These are phyloP conservation scores for Abscondita cerata DNA, from an alignment of 2,888 invertebrate genomes.

Conservation along the genomic window DNA sequence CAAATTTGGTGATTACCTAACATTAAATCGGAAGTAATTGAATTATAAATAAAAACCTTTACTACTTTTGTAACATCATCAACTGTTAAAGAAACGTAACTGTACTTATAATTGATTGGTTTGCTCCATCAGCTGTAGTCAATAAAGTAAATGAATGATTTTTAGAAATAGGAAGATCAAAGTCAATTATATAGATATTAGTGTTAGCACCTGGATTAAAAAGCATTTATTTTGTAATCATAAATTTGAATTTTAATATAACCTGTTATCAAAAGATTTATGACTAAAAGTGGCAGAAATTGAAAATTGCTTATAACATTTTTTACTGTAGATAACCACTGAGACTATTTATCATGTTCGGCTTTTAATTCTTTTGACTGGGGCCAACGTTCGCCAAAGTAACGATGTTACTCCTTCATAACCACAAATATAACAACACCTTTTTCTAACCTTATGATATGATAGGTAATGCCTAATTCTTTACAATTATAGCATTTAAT, in stretches of 20 bases:
- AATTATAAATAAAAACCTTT: no score
- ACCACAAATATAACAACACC: constrained; percentile 15
- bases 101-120: not conserved
- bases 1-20: not conserved
- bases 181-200: no score
- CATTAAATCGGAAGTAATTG: no score
- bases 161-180: no score
- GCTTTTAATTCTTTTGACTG: not conserved
- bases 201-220: no score
- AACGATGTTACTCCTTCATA: not conserved
- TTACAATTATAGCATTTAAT: not conserved
- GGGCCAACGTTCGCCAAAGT: constrained; percentile 1
- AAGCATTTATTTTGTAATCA: no score
- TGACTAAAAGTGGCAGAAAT: no score
- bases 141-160: no score
- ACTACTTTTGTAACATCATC: no score
- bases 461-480: not conserved
- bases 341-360: not conserved
- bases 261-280: no score
- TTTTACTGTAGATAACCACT: constrained; percentile 1
- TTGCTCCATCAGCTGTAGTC: no score
- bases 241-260: no score
- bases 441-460: not conserved
- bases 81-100: not conserved
- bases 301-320: not conserved